A percentile compares a stretch with the other conserved stretches of the same genome.
These are phyloP conservation scores for Apis cerana DNA, from an alignment of 1,140 invertebrate genomes.

Conservation along the genomic window DNA sequence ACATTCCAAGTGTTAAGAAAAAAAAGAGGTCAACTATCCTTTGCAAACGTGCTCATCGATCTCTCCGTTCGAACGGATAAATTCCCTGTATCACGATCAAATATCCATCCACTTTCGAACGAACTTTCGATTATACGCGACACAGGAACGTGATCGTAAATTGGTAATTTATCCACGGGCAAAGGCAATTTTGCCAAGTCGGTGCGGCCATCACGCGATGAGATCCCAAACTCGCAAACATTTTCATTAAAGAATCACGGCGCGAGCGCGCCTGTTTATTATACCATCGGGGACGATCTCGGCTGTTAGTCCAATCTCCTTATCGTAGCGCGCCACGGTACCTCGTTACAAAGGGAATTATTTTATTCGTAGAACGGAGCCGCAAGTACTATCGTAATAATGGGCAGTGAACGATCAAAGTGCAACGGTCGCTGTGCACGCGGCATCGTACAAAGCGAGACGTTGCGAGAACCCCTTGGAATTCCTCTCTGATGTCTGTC, in stretches of 20 bases:
- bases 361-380: constrained; percentile 62
- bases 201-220: not conserved
- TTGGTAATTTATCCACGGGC: no score
- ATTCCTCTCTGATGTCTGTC: constrained; percentile 67
- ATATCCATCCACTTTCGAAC: no score
- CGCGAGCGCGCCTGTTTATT: constrained; percentile 15
- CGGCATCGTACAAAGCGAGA: constrained; percentile 52
- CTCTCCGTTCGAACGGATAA: no score
- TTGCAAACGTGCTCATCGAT: no score
- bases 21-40: no score
- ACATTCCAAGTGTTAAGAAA: no score
- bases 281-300: constrained; percentile 13
- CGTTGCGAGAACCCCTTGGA: constrained; percentile 63
- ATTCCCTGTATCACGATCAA: no score
- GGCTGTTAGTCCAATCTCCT: constrained; percentile 7
- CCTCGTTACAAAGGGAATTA: constrained; percentile 61
- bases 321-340: constrained; percentile 8
- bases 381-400: constrained; percentile 64
- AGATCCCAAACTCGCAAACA: constrained; percentile 2
- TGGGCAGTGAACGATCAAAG: constrained; percentile 61
- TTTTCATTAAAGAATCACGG: constrained; percentile 38
- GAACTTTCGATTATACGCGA: no score
- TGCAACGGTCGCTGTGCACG: constrained; percentile 53
- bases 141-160: no score
- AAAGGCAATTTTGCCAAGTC: not conserved